Conservation (phyloP, 2,888 invertebrate species). For the Volucella inflata region DNA sequence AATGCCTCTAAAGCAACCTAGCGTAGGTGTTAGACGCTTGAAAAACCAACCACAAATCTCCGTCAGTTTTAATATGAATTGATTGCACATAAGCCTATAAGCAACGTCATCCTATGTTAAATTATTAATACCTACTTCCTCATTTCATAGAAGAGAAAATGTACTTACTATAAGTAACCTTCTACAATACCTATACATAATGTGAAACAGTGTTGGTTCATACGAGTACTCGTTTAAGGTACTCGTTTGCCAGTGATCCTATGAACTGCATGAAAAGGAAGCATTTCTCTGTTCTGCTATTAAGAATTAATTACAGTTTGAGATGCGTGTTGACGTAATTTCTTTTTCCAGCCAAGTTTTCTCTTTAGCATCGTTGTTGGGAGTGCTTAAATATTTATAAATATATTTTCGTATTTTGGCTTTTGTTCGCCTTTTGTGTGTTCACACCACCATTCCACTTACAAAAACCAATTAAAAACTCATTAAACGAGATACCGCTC, state of each 20-base stretch:
- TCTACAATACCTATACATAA: constrained; percentile 28
- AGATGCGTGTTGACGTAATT: constrained; percentile 64
- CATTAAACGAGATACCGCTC: constrained; percentile 64
- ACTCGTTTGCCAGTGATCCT: constrained; percentile 33
- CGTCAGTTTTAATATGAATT: constrained; percentile 68
- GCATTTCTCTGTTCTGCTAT: constrained; percentile 19
- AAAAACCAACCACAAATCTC: constrained; percentile 60
- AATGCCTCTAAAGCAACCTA: constrained; percentile 16
- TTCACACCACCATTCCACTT: constrained; percentile 54
- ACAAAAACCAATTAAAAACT: constrained; percentile 73
- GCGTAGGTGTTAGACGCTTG: background rate
- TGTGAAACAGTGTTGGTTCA: background rate
- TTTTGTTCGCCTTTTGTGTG: constrained; percentile 63
- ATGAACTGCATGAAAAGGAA: constrained; percentile 45
- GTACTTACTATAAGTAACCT: constrained; percentile 21
- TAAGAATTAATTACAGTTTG: constrained; percentile 62
- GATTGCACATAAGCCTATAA: constrained; percentile 68
- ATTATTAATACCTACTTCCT: constrained; percentile 64
- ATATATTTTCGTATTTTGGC: constrained; percentile 55
- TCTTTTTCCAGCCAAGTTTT: constrained; percentile 25
- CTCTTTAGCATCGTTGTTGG: constrained; percentile 4
- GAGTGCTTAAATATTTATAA: constrained; percentile 51
- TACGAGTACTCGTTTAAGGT: constrained; percentile 27
- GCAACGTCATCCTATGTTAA: constrained; percentile 57
- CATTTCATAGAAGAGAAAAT: constrained; percentile 34